Percentiles rank a stretch among this genome's conserved stretches.
phyloP scores from a whole-genome alignment of 2,113 vertebrate genomes.

The Cyprinus carpio region DNA sequence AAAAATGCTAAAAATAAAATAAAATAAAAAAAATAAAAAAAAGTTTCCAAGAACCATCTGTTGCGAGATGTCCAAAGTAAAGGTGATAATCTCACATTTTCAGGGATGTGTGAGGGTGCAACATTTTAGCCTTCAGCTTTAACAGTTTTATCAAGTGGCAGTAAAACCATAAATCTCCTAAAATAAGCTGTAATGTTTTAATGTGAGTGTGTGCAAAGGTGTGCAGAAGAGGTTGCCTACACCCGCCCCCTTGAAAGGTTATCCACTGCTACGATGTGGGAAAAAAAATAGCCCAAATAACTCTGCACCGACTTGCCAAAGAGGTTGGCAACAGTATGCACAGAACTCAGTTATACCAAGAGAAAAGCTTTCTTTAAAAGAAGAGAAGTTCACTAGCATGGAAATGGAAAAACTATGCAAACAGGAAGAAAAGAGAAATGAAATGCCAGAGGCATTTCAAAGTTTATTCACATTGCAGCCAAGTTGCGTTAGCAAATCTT shows the following conservation, averaged over 20 bases:
- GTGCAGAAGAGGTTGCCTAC: constrained; percentile 13
- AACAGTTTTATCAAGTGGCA: not conserved
- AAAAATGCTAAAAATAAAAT: not conserved
- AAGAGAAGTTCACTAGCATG: not conserved
- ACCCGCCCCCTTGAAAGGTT: constrained; percentile 19
- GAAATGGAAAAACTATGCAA: not conserved
- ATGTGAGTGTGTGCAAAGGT: constrained; percentile 14
- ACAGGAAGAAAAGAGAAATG: not conserved
- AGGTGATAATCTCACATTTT: not conserved
- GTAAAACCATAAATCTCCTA: constrained; percentile 13
- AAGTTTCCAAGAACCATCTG: no score
- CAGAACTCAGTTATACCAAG: constrained; percentile 1
- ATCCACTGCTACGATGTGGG: not conserved
- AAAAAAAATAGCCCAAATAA: constrained; percentile 10
- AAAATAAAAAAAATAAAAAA: not conserved
- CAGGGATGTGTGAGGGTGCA: not conserved
- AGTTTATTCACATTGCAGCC: not conserved
- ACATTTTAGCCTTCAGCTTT: not conserved
- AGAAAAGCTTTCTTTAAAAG: constrained; percentile 2
- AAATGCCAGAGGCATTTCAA: not conserved
- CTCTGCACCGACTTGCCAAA: not conserved
- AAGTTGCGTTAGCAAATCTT: not conserved
- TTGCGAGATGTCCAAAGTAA: not conserved
- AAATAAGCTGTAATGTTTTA: constrained; percentile 6
- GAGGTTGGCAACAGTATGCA: not conserved